Evolutionary conservation across 1,140 invertebrate species (phyloP), one percentile per base, ranked within the genome.

Genomic region (Geopemphigus sp.): DNA sequence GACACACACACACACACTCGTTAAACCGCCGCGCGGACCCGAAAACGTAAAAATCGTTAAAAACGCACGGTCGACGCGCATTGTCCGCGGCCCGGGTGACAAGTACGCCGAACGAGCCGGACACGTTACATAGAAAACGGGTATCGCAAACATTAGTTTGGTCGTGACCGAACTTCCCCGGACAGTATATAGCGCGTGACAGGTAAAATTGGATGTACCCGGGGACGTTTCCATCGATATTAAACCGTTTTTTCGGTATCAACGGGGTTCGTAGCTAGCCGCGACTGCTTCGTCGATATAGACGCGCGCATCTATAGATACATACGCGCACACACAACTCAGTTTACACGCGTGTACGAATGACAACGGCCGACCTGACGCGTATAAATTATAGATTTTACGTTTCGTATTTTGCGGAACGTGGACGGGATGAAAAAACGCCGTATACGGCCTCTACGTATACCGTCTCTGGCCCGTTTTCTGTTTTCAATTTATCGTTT

Each of bases 341-440:
- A n/a, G n/a, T n/a, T n/a, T n/a, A n/a, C n/a, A n/a, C n/a, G n/a
- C n/a, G n/a, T n/a, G n/a, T n/a, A n/a, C n/a, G n/a, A n/a, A n/a
- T n/a, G n/a, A 29, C 29, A 19, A 11, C 26, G 26, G 2, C 29
- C 12, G 29, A 19, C 17, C 10, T 29, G 61, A 64, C 12, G 61
- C 29, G 32, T 39, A 39, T 66, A 68, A 68, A 68, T 68, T 68
- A 68, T 68, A 47, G 64, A 68, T 68, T 68, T 68, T 68, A 68
- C 64, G 47, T 68, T 47, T 68, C 11, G 32, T 15, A 45, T 66
- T 39, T 22, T 5, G 5, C 32, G 32, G 63, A n/a, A 66, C 32
- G 3, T 4, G 32, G 8, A 8, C 32, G 32, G 32, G 32, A 39
- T 8, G 32, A 8, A 39, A 39, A 39, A 39, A 39, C 32, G 32